phyloP scores from a whole-genome alignment of 1,140 invertebrate species.

The Drosophila nebulosa region DNA sequence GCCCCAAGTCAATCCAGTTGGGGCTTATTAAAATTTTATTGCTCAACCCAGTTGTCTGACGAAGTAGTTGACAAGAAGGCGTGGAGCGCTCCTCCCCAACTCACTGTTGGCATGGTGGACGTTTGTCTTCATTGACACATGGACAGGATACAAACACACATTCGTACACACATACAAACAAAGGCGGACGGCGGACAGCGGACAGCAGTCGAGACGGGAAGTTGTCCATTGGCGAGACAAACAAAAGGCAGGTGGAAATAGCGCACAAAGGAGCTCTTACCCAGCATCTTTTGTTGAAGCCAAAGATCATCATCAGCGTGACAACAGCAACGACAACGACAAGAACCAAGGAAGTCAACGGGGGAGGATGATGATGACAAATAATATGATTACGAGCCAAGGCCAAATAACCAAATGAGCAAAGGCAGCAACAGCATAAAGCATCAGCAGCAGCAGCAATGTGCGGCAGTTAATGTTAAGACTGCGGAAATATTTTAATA shows the following conservation, averaged over 20 bases:
- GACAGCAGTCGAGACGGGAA: slow-evolving; percentile 10
- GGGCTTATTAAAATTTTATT: slow-evolving; percentile 62
- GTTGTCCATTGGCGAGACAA: slow-evolving; percentile 46
- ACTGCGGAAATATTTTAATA: slow-evolving; percentile 74
- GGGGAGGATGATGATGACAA: slow-evolving; percentile 30
- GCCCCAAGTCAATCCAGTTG: slow-evolving; percentile 19
- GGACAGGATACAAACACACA: slow-evolving; percentile 9
- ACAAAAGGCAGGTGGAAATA: slow-evolving; percentile 62
- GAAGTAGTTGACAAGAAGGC: slow-evolving; percentile 33
- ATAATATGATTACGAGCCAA: slow-evolving; percentile 39
- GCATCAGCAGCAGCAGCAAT: slow-evolving; percentile 11
- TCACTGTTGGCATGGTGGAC: background rate
- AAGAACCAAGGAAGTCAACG: slow-evolving; percentile 10
- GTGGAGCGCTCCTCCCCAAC: background rate
- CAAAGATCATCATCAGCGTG: slow-evolving; percentile 25
- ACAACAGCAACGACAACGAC: slow-evolving; percentile 1
- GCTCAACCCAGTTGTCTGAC: slow-evolving; percentile 40
- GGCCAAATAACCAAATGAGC: slow-evolving; percentile 49
- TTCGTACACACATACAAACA: background rate
- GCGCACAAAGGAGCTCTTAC: slow-evolving; percentile 73
- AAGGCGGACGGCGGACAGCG: background rate
- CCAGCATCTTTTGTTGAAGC: slow-evolving; percentile 28
- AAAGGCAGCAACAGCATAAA: slow-evolving; percentile 12
- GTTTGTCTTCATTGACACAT: background rate
- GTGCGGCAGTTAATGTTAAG: slow-evolving; percentile 44